Evolutionary conservation across 2,113 vertebrate genomes (phyloP).

Genomic region (Eubucco bourcierii): DNA sequence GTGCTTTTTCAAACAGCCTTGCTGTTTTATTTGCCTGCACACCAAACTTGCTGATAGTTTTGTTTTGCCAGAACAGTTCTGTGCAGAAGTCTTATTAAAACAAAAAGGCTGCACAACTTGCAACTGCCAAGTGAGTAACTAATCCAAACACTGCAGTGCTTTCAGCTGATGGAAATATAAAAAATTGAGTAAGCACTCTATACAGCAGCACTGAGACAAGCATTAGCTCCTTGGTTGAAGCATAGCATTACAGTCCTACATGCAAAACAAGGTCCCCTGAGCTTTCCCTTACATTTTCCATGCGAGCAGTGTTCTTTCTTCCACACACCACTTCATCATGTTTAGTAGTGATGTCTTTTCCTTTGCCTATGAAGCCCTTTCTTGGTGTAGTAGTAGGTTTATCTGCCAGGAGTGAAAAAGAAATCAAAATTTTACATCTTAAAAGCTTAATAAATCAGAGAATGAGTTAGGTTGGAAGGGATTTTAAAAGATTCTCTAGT

Average conservation of each 20-base stretch:
- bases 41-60: neutral
- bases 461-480: too few relatives aligned
- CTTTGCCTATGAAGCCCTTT: constrained; percentile 91
- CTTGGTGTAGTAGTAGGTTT: constrained; percentile 89
- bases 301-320: constrained; percentile 95
- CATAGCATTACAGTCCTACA: neutral
- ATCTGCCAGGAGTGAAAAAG: constrained; percentile 73
- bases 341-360: constrained; percentile 98
- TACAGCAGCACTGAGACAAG: neutral
- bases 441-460: neutral
- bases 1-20: neutral
- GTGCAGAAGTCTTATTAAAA: neutral
- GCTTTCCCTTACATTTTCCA: constrained; percentile 90
- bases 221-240: neutral
- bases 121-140: neutral
- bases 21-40: neutral
- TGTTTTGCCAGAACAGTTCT: neutral
- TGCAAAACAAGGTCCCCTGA: neutral
- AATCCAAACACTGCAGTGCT: neutral
- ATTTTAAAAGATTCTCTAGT: too few relatives aligned
- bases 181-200: neutral
- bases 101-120: neutral
- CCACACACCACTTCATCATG: constrained; percentile 93
- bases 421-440: neutral
- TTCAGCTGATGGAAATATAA: neutral